Conservation (phyloP, 2,888 invertebrate species). For the Cantharis rufa region DNA sequence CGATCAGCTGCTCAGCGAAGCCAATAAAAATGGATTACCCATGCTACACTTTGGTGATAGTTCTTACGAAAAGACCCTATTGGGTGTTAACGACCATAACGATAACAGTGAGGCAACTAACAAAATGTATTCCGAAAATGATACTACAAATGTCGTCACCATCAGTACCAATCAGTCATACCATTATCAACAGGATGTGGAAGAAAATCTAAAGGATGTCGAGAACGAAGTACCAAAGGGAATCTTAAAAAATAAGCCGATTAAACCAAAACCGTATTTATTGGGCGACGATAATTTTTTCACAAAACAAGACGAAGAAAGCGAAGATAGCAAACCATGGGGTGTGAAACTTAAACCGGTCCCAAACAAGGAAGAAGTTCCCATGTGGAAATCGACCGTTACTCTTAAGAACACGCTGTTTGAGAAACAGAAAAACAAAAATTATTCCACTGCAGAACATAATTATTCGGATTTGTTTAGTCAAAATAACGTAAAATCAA, state of each 20-base stretch:
- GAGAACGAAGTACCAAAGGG: slow-evolving; percentile 63
- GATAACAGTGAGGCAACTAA: background rate
- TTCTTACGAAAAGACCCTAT: slow-evolving; percentile 55
- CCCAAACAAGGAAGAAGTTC: slow-evolving; percentile 42
- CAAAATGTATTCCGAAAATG: background rate
- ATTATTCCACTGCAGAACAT: background rate
- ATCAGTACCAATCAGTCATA: slow-evolving; percentile 34
- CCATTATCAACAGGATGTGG: slow-evolving; percentile 19
- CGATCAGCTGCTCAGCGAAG: slow-evolving; percentile 45
- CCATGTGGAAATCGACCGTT: slow-evolving; percentile 56
- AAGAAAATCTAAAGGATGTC: slow-evolving; percentile 36
- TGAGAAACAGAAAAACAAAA: slow-evolving; percentile 30
- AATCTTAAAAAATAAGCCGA: slow-evolving; percentile 74
- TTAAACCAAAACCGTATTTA: slow-evolving; percentile 75
- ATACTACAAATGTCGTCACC: slow-evolving; percentile 28
- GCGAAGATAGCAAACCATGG: slow-evolving; percentile 55
- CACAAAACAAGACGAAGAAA: slow-evolving; percentile 18
- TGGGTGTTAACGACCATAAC: slow-evolving; percentile 38
- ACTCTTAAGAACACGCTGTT: slow-evolving; percentile 50
- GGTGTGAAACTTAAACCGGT: slow-evolving; percentile 58
- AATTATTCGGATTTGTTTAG: background rate
- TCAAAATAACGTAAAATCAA: background rate
- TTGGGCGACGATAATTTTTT: slow-evolving; percentile 65
- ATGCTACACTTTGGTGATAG: slow-evolving; percentile 71
- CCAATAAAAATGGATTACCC: slow-evolving; percentile 57